These are phyloP conservation scores for Siniperca chuatsi DNA, from an alignment of 2,113 vertebrate genomes.

Conservation along the genomic window DNA sequence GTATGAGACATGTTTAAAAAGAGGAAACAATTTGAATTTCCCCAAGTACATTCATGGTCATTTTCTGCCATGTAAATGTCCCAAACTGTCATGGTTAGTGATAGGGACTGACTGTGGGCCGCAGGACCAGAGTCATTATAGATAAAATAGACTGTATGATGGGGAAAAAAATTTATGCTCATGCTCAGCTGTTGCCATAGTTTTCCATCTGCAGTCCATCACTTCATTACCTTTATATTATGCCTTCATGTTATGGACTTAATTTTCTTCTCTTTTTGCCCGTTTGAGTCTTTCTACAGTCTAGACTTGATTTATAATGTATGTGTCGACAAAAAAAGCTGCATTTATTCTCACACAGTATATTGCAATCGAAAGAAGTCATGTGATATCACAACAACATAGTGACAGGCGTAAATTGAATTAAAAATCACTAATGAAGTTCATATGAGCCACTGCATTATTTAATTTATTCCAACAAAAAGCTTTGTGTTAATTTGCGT, in stretches of 20 bases:
- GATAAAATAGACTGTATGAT: conserved; percentile 2
- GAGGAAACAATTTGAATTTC: conserved; percentile 12
- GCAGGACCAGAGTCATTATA: conserved; percentile 17
- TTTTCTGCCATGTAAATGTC: background rate
- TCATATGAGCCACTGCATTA: background rate
- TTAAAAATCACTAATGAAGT: background rate
- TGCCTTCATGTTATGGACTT: conserved; percentile 1
- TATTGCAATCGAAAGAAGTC: background rate
- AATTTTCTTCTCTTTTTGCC: background rate
- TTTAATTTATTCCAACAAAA: conserved; percentile 4
- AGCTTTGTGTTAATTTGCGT: background rate
- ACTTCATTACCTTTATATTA: background rate
- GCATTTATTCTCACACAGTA: background rate
- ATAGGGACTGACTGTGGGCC: conserved; percentile 13
- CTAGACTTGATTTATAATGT: background rate
- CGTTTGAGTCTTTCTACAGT: background rate
- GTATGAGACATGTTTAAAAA: background rate
- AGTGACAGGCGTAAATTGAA: background rate
- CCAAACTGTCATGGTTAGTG: conserved; percentile 20
- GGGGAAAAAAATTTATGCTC: background rate
- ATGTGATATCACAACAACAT: background rate
- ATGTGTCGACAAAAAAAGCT: background rate
- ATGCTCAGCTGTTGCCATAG: background rate
- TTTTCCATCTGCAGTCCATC: conserved; percentile 14
- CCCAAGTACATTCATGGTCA: conserved; percentile 3